These are phyloP conservation scores for Sinella curviseta DNA, from an alignment of 1,140 invertebrate genomes.

Conservation along the genomic window DNA sequence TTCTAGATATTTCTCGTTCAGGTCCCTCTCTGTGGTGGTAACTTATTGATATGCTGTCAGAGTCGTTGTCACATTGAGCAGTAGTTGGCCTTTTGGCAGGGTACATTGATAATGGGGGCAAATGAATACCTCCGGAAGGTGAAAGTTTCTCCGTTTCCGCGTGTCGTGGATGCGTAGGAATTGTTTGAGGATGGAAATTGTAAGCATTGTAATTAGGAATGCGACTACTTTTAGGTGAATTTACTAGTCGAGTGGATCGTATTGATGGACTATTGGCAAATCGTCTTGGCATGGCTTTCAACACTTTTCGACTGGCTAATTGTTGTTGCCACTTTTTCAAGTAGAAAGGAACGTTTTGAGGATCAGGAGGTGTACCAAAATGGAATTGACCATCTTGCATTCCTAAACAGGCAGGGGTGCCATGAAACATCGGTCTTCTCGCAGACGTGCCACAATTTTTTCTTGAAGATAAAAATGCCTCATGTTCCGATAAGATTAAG, in stretches of 20 bases:
- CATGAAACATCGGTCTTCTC: not conserved
- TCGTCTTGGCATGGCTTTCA: not conserved
- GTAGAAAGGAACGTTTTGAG: not conserved
- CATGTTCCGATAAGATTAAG: not conserved
- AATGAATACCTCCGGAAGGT: no score
- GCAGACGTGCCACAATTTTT: not conserved
- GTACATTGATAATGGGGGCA: not conserved
- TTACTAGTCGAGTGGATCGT: no score
- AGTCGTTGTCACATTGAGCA: no score
- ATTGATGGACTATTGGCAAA: no score
- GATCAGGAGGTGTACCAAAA: not conserved
- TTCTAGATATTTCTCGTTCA: no score
- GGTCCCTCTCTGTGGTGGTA: no score
- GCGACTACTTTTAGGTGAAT: no score
- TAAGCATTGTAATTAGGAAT: no score
- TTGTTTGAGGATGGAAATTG: no score
- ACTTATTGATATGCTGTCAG: no score
- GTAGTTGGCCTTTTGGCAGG: not conserved
- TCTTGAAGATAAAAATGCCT: not conserved
- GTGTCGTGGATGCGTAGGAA: no score
- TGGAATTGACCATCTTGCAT: not conserved
- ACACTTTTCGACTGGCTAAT: not conserved
- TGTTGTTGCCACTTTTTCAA: conserved; percentile 2
- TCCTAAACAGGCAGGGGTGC: not conserved
- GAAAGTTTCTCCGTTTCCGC: no score